A percentile compares a stretch with the other conserved stretches of the same genome.
phyloP scores from a whole-genome alignment of 30 jellyfish, hydroid and myxozoan species.

The Pseudorhiza aurosa region DNA sequence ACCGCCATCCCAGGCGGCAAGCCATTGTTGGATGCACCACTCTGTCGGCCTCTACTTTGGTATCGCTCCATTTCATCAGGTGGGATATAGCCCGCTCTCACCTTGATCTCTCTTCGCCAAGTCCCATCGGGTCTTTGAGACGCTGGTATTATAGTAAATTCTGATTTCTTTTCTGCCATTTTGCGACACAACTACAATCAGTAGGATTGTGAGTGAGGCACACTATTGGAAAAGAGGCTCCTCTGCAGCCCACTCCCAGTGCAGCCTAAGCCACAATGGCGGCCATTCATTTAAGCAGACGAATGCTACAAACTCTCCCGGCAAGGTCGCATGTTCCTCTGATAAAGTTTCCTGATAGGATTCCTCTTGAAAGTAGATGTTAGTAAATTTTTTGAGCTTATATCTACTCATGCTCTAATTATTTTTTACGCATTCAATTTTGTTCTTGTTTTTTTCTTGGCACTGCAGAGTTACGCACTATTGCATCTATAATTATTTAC shows the following conservation, averaged over 20 bases:
- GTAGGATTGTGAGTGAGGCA: background rate
- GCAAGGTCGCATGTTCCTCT: slow-evolving; percentile 63
- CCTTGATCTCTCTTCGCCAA: slow-evolving; percentile 94
- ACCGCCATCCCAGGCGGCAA: slow-evolving; percentile 89
- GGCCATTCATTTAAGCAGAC: slow-evolving; percentile 2
- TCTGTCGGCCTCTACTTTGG: slow-evolving; percentile 85
- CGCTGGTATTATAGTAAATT: slow-evolving; percentile 80
- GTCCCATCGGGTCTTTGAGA: slow-evolving; percentile 99
- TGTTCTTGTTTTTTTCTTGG: too few species aligned
- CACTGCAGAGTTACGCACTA: too few species aligned
- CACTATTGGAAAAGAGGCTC: slow-evolving; percentile 8
- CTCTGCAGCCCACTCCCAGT: background rate
- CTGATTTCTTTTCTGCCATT: slow-evolving; percentile 62
- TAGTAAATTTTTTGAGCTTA: too few species aligned
- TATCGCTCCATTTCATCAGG: slow-evolving; percentile 97
- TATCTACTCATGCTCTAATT: background rate
- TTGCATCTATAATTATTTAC: too few species aligned
- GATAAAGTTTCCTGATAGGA: slow-evolving; percentile 67
- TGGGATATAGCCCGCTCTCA: slow-evolving; percentile 97
- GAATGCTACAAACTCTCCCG: slow-evolving; percentile 42
- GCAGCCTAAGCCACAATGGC: slow-evolving; percentile 71
- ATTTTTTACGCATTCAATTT: background rate
- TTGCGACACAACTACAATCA: background rate
- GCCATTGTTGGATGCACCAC: slow-evolving; percentile 41
- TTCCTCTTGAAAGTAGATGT: slow-evolving; percentile 50